Percentiles rank a stretch among this genome's conserved stretches.
These are phyloP conservation scores for Eupeodes corollae DNA, from an alignment of 1,140 invertebrate species.

Conservation along the genomic window DNA sequence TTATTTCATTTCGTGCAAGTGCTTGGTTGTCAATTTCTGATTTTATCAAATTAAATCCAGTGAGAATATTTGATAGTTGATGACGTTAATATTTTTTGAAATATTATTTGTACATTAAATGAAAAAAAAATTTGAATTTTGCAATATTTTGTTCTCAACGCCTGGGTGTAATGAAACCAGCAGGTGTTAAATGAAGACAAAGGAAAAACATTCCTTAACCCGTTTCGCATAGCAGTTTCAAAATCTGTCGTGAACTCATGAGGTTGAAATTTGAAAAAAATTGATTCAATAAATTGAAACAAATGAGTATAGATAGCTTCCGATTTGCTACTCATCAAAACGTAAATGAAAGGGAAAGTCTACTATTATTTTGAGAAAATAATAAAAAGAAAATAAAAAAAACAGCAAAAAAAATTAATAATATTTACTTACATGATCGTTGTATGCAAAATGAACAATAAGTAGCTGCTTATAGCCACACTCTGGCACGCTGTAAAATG, in stretches of 20 bases:
- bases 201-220: slow-evolving; percentile 6
- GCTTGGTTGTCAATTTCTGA: not conserved
- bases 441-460: slow-evolving; percentile 2
- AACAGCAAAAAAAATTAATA: not conserved
- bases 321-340: slow-evolving; percentile 2
- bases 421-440: not conserved
- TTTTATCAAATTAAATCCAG: too few species aligned
- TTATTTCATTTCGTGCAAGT: slow-evolving; percentile 3
- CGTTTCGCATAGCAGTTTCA: slow-evolving; percentile 4
- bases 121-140: slow-evolving; percentile 5
- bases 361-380: slow-evolving; percentile 3
- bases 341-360: slow-evolving; percentile 7
- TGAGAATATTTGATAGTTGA: not conserved
- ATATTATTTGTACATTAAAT: slow-evolving; percentile 3
- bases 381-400: slow-evolving; percentile 1
- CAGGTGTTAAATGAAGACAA: slow-evolving; percentile 3
- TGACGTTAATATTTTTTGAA: slow-evolving; percentile 3
- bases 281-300: not conserved
- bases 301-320: not conserved
- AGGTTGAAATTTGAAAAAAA: not conserved
- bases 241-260: slow-evolving; percentile 2
- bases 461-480: slow-evolving; percentile 8
- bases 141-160: slow-evolving; percentile 3
- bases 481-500: slow-evolving; percentile 2
- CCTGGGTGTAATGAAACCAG: slow-evolving; percentile 6